Base-by-base conservation (phyloP, 2,113 vertebrate genomes). In the Empidonax alnorum region DNA sequence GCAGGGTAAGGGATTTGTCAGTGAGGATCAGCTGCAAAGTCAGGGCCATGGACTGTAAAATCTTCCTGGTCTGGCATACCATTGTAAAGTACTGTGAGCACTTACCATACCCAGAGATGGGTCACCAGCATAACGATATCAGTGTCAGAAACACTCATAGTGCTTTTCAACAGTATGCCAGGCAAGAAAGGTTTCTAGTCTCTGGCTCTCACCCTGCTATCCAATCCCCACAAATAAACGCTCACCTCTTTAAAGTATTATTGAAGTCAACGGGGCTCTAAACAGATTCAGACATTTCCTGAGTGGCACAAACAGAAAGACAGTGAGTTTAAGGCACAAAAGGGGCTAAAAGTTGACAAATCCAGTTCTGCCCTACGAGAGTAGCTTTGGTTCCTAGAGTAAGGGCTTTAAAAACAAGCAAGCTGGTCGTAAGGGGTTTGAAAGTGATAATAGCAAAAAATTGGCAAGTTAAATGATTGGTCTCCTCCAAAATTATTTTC, bases 151-250 rank as follows among this genome's bases (percentile, higher is more conserved):
- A 88, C 59, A 69, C 67, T 55, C 82, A 20, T 3, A 66, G 53
- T 55, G 67, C 71, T 95, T 95, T 94, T 85, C 87, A 93, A 80
- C 47, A 77, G 42, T 67, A 9, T 71, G 75, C 67, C 85, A 91
- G 49, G 78, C 82, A 94, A 96, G 68, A 65, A 77, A 59, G 82
- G 31, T 65, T 95, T 93, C 90, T 75, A 86, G 0, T 81, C 68
- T 76, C 7, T 15, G 44, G 50, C 42, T 52, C 35, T 93, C 68
- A 71, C 39, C 47, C 52, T 78, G 82, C 55, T 75, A 88, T 56
- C 27, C 83, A 90, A 55, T 71, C 35, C 55, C 55, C 78, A 63
- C 50, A 85, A 65, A 89, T 58, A 91, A 90, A 77, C 61, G 37
- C 28, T 86, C 35, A 53, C 13, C 42, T 24, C 24, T 55, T 52